Base-by-base conservation (phyloP, 1,140 invertebrate genomes). In the Ostrea denselamellosa region DNA sequence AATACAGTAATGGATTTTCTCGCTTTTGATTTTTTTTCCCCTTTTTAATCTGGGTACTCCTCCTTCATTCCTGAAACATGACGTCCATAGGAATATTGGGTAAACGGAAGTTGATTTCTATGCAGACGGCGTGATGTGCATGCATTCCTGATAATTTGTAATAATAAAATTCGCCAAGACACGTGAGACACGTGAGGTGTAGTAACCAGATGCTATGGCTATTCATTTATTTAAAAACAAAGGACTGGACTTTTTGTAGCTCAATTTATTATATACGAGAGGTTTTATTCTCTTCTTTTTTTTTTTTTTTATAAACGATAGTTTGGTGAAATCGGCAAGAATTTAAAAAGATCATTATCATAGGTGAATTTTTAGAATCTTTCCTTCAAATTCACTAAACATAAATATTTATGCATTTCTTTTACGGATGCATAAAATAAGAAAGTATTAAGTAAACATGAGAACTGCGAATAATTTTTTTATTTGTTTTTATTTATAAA, bases 21-120 rank as follows among this genome's bases (percentile, higher is more conserved):
- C 68, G 68, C 68, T 34, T 71, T 71, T 71, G 22, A 71, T 71
- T 25, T 71, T 71, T 34, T n/a, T n/a, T n/a, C n/a, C n/a, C n/a
- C n/a, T n/a, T n/a, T 34, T n/a, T 68, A 68, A 68, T n/a, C 25
- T 28, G 2, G 28, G 25, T 12, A 71, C 22, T 25, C 22, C 65
- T 22, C 65, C 68, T 28, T 12, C 3, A 12, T 58, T 58, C 56
- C 56, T 4, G 56, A 58, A 17, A 58, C 56, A 17, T 58, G 0
- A 58, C 56, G 19, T 58, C 12, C 4, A 5, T 58, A 19, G 14
- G 19, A 58, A 17, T 44, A 56, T 12, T 56, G 54, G 9, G 54
- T 10, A 56, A 56, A 5, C 19, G 5, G 14, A 19, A 58, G 56
- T 58, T 58, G 3, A 34, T 25, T 12, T 10, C 3, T 10, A 34